Conservation (phyloP, 2,113 vertebrate species). For the Indicator indicator region DNA sequence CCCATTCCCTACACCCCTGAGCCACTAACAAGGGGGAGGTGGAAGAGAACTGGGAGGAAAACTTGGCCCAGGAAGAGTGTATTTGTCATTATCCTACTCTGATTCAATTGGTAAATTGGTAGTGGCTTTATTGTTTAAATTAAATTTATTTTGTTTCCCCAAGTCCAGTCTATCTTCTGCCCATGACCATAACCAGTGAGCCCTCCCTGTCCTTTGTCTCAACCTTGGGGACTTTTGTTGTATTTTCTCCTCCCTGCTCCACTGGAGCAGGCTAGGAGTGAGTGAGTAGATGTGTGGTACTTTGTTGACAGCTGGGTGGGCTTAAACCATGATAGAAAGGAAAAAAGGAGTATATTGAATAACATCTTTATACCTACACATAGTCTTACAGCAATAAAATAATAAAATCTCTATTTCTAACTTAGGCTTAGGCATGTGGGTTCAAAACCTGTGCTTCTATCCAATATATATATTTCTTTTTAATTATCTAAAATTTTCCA, state of each 20-base stretch:
- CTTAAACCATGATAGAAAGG: background rate
- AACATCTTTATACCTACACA: background rate
- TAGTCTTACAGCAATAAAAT: background rate
- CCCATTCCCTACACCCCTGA: too few species aligned
- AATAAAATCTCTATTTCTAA: background rate
- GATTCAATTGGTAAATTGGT: too few species aligned
- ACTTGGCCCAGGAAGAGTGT: too few species aligned
- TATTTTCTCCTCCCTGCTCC: too few species aligned
- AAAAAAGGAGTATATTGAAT: background rate
- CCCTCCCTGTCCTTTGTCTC: too few species aligned
- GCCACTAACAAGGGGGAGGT: too few species aligned
- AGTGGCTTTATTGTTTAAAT: background rate
- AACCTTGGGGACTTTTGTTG: too few species aligned
- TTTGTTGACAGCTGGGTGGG: background rate
- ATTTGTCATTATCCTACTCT: too few species aligned
- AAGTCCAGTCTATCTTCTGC: too few species aligned
- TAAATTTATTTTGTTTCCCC: background rate
- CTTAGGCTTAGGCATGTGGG: background rate
- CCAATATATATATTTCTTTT: background rate
- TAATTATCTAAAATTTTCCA: background rate
- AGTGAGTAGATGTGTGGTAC: background rate
- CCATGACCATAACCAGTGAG: too few species aligned
- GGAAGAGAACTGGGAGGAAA: too few species aligned
- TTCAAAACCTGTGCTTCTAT: background rate
- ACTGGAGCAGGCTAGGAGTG: too few species aligned